phyloP scores from a whole-genome alignment of 2,888 invertebrate species.

The Strigamia crassipes region DNA sequence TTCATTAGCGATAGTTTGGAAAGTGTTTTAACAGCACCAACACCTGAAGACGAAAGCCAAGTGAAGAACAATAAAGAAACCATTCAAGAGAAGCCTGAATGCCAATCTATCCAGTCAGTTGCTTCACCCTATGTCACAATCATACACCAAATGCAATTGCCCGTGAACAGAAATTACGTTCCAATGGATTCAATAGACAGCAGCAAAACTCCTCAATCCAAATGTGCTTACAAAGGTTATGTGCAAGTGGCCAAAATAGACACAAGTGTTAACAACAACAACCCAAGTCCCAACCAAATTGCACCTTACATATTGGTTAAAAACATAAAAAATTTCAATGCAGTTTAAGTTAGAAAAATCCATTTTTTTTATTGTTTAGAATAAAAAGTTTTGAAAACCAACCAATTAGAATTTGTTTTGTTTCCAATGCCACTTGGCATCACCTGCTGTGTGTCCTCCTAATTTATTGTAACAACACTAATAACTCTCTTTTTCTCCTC shows the following conservation, averaged over 20 bases:
- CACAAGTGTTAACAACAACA: background rate
- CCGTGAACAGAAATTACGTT: background rate
- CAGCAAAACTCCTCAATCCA: background rate
- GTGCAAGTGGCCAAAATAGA: background rate
- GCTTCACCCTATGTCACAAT: too few relatives aligned
- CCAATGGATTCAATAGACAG: background rate
- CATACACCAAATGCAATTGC: too few relatives aligned
- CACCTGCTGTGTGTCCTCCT: background rate
- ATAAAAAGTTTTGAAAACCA: too few relatives aligned
- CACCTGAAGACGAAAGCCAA: background rate
- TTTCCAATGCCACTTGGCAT: background rate
- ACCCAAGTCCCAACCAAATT: background rate
- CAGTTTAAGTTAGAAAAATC: too few relatives aligned
- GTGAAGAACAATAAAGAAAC: too few relatives aligned
- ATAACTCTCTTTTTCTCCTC: too few relatives aligned
- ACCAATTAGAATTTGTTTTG: too few relatives aligned
- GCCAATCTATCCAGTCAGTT: too few relatives aligned
- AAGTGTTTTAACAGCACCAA: background rate
- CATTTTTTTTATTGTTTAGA: too few relatives aligned
- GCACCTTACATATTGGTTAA: background rate
- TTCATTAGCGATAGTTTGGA: background rate
- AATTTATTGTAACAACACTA: background rate
- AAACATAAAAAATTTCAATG: too few relatives aligned
- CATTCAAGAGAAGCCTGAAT: too few relatives aligned
- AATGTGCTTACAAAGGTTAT: background rate